Evolutionary conservation across 2,113 vertebrate genomes (phyloP).

Genomic region (Lasiurus borealis): DNA sequence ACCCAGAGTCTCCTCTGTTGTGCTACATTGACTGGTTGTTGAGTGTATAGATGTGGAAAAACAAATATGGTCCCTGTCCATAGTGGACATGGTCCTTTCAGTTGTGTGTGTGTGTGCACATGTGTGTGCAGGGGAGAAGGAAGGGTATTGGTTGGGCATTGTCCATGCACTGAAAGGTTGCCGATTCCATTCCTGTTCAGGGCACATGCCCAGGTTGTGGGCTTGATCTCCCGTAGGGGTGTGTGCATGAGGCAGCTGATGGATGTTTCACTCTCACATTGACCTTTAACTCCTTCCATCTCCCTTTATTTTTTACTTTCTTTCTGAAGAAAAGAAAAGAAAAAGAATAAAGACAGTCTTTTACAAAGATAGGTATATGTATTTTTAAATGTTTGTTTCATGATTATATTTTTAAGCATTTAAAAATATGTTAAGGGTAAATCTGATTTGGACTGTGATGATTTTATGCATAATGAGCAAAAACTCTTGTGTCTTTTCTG

Average conservation of each 20-base stretch:
- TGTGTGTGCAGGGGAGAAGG: background rate
- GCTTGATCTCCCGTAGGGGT: background rate
- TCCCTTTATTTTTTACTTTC: background rate
- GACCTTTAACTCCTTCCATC: background rate
- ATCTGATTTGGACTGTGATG: constrained; percentile 42
- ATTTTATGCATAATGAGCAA: constrained; percentile 53
- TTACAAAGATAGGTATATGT: constrained; percentile 16
- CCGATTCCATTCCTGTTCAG: background rate
- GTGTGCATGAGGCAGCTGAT: background rate
- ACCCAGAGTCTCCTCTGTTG: background rate
- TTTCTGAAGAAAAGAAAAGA: background rate
- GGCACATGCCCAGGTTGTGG: background rate
- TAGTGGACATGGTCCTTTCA: background rate
- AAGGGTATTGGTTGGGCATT: background rate
- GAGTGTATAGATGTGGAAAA: background rate
- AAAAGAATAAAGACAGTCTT: background rate
- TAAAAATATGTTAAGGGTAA: constrained; percentile 29
- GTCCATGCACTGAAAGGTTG: background rate
- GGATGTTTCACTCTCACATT: background rate
- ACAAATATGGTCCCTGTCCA: background rate
- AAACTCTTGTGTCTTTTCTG: constrained; percentile 37
- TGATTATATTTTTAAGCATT: constrained; percentile 45
- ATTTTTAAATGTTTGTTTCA: constrained; percentile 24
- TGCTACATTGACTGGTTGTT: background rate
- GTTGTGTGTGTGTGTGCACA: background rate